Conservation (phyloP, 1,140 invertebrate species). For the Apolygus lucorum region DNA sequence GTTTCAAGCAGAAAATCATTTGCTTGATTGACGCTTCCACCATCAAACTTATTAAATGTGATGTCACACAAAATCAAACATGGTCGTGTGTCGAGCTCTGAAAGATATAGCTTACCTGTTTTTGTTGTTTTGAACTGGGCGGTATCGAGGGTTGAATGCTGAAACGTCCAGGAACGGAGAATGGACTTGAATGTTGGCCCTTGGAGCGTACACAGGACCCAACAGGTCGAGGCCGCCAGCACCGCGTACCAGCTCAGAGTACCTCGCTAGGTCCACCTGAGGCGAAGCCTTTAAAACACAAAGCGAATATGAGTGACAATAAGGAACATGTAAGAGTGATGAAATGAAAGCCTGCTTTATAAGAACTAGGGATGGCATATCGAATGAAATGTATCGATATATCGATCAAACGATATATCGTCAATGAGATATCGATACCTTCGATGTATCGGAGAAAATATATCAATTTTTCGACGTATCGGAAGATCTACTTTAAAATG, state of each 20-base stretch:
- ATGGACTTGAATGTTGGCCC: conserved; percentile 73
- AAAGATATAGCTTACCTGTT: neutral
- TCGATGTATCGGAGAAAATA: no score
- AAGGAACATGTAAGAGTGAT: no score
- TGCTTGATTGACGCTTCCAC: no score
- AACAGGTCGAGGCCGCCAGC: conserved; percentile 65
- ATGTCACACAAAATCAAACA: neutral
- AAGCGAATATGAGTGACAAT: neutral
- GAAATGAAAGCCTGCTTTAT: no score
- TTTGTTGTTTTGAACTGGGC: conserved; percentile 46
- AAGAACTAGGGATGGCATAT: no score
- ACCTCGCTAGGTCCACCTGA: conserved; percentile 61
- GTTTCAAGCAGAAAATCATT: no score
- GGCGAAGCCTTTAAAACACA: conserved; percentile 46
- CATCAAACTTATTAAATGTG: no score
- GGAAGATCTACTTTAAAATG: no score
- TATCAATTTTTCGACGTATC: no score
- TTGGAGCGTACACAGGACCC: conserved; percentile 66
- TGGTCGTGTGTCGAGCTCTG: neutral
- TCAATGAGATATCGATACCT: no score
- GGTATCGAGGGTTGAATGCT: conserved; percentile 63
- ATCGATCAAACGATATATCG: no score
- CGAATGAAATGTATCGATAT: no score
- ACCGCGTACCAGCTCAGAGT: conserved; percentile 64
- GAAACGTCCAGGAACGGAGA: conserved; percentile 68